Evolutionary conservation across 2,888 invertebrate genomes (phyloP).

Genomic region (Drosophila rubida): DNA sequence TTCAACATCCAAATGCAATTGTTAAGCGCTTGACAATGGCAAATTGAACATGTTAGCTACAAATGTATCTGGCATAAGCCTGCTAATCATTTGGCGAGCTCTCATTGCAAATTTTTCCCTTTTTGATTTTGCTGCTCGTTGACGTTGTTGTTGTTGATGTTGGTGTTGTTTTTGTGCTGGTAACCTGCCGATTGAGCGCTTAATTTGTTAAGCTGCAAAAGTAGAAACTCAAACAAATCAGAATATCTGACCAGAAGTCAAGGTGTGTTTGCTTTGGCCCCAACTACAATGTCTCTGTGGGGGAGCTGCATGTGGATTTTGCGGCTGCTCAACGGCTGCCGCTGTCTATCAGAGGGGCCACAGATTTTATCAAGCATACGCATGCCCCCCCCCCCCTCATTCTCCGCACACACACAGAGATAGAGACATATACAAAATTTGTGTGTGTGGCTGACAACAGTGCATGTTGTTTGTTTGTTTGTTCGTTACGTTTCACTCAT

Average conservation of each 20-base stretch:
- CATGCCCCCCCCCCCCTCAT: conserved; percentile 2
- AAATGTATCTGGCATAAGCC: conserved; percentile 9
- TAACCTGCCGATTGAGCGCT: conserved; percentile 79
- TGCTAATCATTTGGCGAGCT: conserved; percentile 40
- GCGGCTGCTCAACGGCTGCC: conserved; percentile 69
- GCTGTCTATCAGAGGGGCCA: conserved; percentile 60
- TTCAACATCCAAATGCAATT: background rate
- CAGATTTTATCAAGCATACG: conserved; percentile 68
- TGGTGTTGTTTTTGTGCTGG: conserved; percentile 29
- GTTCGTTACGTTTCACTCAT: conserved; percentile 78
- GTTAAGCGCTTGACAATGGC: conserved; percentile 6
- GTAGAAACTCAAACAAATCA: conserved; percentile 82
- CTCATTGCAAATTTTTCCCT: conserved; percentile 4
- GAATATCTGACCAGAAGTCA: conserved; percentile 79
- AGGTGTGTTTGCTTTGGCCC: conserved; percentile 70
- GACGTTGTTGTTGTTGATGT: conserved; percentile 8
- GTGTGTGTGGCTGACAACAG: conserved; percentile 67
- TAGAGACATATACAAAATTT: conserved; percentile 53
- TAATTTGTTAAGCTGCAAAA: conserved; percentile 82
- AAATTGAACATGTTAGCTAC: conserved; percentile 5
- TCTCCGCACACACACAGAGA: conserved; percentile 16
- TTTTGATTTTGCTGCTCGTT: background rate
- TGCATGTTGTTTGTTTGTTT: conserved; percentile 74
- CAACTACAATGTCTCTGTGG: conserved; percentile 18
- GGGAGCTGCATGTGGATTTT: conserved; percentile 58